Percentiles rank a stretch among this genome's conserved stretches.
phyloP scores from a whole-genome alignment of 2,797 vertebrate species.

The Vultur gryphus region DNA sequence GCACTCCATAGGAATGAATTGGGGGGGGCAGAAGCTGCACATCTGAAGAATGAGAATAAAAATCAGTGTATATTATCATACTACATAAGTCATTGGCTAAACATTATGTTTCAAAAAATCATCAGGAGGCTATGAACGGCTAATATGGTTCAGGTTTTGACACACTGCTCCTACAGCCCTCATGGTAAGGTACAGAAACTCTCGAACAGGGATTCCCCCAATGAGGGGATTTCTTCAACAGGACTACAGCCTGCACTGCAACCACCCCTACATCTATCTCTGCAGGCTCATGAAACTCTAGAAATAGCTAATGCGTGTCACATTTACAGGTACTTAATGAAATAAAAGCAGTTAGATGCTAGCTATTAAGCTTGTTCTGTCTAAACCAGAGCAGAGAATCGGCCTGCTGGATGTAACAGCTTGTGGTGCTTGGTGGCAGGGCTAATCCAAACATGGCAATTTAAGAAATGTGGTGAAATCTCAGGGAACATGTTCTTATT shows the following conservation, averaged over 20 bases:
- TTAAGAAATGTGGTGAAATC: not conserved
- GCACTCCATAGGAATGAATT: not conserved
- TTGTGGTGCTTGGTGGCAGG: not conserved
- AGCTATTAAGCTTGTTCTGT: not conserved
- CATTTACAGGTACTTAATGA: not conserved
- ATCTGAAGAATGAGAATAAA: not conserved
- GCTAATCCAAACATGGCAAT: not conserved
- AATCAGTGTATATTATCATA: not conserved
- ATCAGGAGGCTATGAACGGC: not conserved
- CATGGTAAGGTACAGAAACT: not conserved
- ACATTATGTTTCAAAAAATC: not conserved
- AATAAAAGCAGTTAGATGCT: not conserved
- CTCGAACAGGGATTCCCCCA: fast-evolving
- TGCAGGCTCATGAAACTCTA: not conserved
- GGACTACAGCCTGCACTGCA: not conserved
- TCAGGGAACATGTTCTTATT: not conserved
- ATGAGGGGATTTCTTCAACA: not conserved
- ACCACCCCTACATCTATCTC: too few relatives aligned
- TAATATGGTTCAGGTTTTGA: not conserved
- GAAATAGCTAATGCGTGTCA: not conserved
- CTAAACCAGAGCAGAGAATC: not conserved
- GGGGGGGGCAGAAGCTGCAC: not conserved
- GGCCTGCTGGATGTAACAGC: not conserved
- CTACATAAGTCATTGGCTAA: not conserved
- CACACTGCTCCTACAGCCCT: not conserved